Evolutionary conservation across 2,888 invertebrate species (phyloP).

Genomic region (Subacronicta megacephala): DNA sequence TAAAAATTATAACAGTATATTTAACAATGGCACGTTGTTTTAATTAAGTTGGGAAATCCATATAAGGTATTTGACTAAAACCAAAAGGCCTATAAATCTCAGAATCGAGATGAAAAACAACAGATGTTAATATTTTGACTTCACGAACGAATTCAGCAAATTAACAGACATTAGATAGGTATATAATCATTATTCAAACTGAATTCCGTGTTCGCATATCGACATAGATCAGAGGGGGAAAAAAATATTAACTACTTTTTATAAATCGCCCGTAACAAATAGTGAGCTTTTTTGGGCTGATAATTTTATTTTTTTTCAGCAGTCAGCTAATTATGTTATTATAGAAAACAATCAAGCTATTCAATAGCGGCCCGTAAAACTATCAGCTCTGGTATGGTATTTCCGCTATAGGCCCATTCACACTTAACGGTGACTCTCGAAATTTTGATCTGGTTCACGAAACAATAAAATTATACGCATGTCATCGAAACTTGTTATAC

Average conservation of each 20-base stretch:
- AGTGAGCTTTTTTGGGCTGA: no score
- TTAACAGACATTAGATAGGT: neutral
- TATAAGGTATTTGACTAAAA: constrained; percentile 16
- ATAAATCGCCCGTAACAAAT: no score
- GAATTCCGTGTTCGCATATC: neutral
- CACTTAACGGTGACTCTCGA: constrained; percentile 81
- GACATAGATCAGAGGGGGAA: no score
- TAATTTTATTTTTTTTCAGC: no score
- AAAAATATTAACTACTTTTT: no score
- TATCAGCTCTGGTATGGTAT: constrained; percentile 67
- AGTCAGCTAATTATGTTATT: no score
- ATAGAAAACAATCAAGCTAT: constrained; percentile 33
- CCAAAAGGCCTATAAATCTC: no score
- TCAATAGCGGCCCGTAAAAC: constrained; percentile 65
- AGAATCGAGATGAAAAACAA: constrained; percentile 27
- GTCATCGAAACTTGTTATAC: constrained; percentile 73
- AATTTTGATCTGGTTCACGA: constrained; percentile 84
- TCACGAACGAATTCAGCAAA: constrained; percentile 2
- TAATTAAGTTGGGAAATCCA: constrained; percentile 13
- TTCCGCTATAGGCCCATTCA: constrained; percentile 80
- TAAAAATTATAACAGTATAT: constrained; percentile 18
- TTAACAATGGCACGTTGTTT: constrained; percentile 30
- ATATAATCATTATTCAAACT: neutral
- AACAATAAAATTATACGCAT: constrained; percentile 81
- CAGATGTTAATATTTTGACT: constrained; percentile 19